A percentile compares a stretch with the other conserved stretches of the same genome.
Conservation (phyloP, 2,888 invertebrate species). For the Opisthograptis luteolata region DNA sequence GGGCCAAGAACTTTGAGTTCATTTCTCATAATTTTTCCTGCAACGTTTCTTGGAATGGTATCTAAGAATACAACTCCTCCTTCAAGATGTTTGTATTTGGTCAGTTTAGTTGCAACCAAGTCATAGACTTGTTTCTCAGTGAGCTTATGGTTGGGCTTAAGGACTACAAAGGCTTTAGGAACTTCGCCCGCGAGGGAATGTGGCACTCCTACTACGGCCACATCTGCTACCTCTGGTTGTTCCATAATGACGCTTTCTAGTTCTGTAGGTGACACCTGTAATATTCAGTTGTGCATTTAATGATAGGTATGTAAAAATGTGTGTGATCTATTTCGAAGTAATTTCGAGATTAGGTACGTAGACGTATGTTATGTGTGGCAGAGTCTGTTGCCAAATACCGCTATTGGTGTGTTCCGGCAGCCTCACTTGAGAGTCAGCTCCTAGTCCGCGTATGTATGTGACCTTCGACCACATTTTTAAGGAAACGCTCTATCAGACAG, state of each 20-base stretch:
- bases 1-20: slow-evolving; percentile 83
- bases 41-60: slow-evolving; percentile 88
- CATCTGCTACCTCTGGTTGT: slow-evolving; percentile 89
- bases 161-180: slow-evolving; percentile 89
- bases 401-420: no score
- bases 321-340: no score
- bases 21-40: slow-evolving; percentile 90
- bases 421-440: no score
- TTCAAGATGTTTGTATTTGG: slow-evolving; percentile 88
- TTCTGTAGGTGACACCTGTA: slow-evolving; percentile 93
- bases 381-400: no score
- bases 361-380: no score
- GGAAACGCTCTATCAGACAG: no score
- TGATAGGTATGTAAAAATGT: slow-evolving; percentile 8
- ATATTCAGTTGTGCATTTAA: no score
- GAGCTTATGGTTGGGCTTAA: slow-evolving; percentile 79
- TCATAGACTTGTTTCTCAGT: slow-evolving; percentile 84
- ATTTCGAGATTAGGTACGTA: no score
- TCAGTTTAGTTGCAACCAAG: slow-evolving; percentile 86
- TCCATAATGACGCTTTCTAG: slow-evolving; percentile 90
- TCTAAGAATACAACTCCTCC: slow-evolving; percentile 89
- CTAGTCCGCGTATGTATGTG: no score
- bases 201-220: slow-evolving; percentile 91
- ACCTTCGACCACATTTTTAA: no score
- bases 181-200: slow-evolving; percentile 89